These are phyloP conservation scores for Sardinella longiceps DNA, from an alignment of 2,797 vertebrate genomes.

Conservation along the genomic window DNA sequence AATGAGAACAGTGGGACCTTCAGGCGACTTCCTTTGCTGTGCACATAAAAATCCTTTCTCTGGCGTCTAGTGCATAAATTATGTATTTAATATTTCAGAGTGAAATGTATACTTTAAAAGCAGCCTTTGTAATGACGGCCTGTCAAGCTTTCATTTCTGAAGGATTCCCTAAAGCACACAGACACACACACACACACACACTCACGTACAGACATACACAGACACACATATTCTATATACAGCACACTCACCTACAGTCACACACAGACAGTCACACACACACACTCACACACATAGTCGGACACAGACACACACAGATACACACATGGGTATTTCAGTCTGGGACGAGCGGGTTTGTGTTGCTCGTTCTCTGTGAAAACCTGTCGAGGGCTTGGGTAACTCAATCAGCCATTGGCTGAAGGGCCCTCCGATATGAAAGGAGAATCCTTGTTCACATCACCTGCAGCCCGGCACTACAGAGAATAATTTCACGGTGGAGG, in stretches of 20 bases:
- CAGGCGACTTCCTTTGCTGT: background rate
- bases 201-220: too few species aligned
- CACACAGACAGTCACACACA: background rate
- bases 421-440: background rate
- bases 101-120: conserved; percentile 3
- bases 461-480: background rate
- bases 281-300: background rate
- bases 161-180: background rate
- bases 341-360: background rate
- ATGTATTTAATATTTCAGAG: background rate
- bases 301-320: background rate
- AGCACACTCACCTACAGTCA: background rate
- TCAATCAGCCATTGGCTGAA: conserved; percentile 17
- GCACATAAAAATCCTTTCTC: background rate
- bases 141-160: background rate
- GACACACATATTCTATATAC: too few species aligned
- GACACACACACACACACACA: background rate
- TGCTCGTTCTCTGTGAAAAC: background rate
- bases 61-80: background rate
- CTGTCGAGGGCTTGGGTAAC: background rate
- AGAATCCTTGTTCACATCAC: conserved; percentile 18
- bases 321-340: background rate
- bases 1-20: background rate
- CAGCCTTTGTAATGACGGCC: background rate
- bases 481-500: background rate